Evolutionary conservation across 2,888 invertebrate species (phyloP), one percentile per base, ranked within the genome.

Genomic region (Diadegma fenestrale): DNA sequence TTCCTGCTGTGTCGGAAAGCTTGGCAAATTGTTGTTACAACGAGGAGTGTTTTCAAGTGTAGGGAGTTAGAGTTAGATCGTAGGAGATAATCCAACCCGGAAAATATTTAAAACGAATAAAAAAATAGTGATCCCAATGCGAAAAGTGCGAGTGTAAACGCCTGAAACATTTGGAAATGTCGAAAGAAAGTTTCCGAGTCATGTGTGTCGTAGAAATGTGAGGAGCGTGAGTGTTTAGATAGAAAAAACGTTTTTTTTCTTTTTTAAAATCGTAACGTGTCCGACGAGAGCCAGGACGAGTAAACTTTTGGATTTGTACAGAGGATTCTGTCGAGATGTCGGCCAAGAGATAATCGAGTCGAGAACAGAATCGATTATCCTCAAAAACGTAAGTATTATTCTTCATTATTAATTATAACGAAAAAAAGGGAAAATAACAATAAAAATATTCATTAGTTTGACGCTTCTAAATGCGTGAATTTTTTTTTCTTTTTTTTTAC

Each of bases 381-480:
- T 48, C 12, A 48, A 19, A n/a, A 76, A 64, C 64, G 76, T 76
- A 76, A 64, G 76, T 76, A 71, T 71, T 10, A 14, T 48, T 30
- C n/a, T 17, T n/a, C 54, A 10, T 37, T 41, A 37, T 30, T 26
- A 64, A 76, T 48, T 41, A 64, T 64, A 33, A 2, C 4, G 30
- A 30, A 48, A 19, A 14, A 48, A 75, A 45, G 19, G 6, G 1
- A 48, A 48, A 41, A 61, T 61, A 41, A 54, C 17, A 72, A 72
- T 41, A 41, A 72, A 17, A 68, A 37, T 45, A 68, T 43, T 68
- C 14, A 12, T n/a, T 8, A 71, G 33, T 51, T 33, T 54, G 51
- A 54, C 17, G 43, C 19, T 51, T 37, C 8, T 10, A 8, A 37
- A 37, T 37, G 37, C 26, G 45, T n/a, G 5, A 66, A 37, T 33